Base-by-base conservation (phyloP, 1,140 invertebrate genomes). In the Heliothis virescens region DNA sequence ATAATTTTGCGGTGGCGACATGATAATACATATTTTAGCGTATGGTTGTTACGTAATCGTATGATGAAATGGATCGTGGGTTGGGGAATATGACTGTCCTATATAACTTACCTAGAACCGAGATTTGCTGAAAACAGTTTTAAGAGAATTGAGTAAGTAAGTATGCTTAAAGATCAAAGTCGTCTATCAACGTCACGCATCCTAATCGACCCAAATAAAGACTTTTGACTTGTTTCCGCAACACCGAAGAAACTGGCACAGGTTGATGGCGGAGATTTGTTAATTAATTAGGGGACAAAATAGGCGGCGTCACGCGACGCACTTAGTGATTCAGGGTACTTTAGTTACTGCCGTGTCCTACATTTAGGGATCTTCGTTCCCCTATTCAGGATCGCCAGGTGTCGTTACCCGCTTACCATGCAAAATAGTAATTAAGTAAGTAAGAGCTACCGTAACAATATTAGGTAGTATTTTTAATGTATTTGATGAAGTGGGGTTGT, bases 251-350 rank as follows among this genome's bases (percentile, higher is more conserved):
- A 90, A 90, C 77, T 90, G 86, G 89, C 86, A 78, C 87, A 85
- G 83, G 82, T 84, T 92, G 91, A 91, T 92, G 86, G 73, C 82
- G 53, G 83, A 85, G 89, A 86, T 90, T 90, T 88, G 86, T 83
- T 90, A 87, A 91, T 91, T 93, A 91, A 92, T 91, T 91, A 92
- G 84, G 82, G 80, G 83, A 89, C 84, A 85, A 83, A 83, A 88
- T 92, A 85, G 90, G 83, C 62, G 63, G 15, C 77, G 88, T 87
- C 91, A 93, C 91, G 91, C 88, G 84, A 93, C 60, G 15, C 73
- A 74, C 78, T 79, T 79, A 80, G 71, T 59, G 80, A 82, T 84
- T 86, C 82, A 84, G 79, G 79, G 82, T 79, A 76, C 82, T 88
- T 86, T 79, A 73, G 81, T 88, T 87, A 69, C 10, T 12, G 79